A percentile compares a stretch with the other conserved stretches of the same genome.
Conservation (phyloP, 2,888 invertebrate genomes). For the Drosophila fulvimacula region DNA sequence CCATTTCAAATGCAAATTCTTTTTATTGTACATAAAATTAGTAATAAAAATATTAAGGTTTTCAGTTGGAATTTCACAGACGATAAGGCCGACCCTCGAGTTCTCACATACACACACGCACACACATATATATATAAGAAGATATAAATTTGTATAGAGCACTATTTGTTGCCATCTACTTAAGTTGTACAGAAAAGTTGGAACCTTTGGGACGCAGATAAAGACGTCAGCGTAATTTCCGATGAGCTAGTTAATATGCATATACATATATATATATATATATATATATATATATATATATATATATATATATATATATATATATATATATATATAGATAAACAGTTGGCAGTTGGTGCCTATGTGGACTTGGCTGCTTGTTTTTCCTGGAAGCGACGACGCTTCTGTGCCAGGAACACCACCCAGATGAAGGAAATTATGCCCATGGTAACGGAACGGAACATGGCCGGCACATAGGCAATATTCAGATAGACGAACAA, state of each 20-base stretch:
- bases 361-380: constrained; percentile 58
- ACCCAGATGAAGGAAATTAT: constrained; percentile 92
- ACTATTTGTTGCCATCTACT: constrained; percentile 17
- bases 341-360: constrained; percentile 19
- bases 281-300: not conserved
- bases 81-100: constrained; percentile 13
- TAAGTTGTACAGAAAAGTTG: not conserved
- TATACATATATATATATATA: no score
- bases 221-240: constrained; percentile 22
- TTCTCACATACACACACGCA: constrained; percentile 6
- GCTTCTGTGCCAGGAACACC: constrained; percentile 89
- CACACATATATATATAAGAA: constrained; percentile 1
- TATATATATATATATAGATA: constrained; percentile 1
- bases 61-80: constrained; percentile 1
- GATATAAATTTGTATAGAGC: not conserved
- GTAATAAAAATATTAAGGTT: constrained; percentile 12
- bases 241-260: constrained; percentile 5
- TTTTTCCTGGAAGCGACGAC: constrained; percentile 86
- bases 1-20: constrained; percentile 50
- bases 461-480: constrained; percentile 91
- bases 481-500: constrained; percentile 91
- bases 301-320: constrained; percentile 9
- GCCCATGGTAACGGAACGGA: constrained; percentile 90
- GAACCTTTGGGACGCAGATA: constrained; percentile 43
- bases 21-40: constrained; percentile 27